These are phyloP conservation scores for Pachycephus smyrnensis DNA, from an alignment of 2,888 invertebrate genomes.

Conservation along the genomic window DNA sequence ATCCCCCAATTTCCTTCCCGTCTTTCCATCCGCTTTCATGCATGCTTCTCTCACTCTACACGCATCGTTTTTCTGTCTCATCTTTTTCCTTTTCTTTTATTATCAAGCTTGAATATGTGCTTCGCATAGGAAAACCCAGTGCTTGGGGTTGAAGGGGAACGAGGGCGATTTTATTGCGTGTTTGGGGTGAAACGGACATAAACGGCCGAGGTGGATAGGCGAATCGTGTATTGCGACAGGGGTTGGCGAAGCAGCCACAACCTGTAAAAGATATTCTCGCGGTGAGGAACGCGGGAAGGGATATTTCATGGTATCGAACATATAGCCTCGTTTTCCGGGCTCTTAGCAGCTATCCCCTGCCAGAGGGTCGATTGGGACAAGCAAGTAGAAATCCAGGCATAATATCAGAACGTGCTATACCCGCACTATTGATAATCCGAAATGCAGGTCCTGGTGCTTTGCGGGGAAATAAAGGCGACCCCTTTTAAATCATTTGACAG, in stretches of 20 bases:
- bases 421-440: neutral
- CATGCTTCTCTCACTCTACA: neutral
- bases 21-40: neutral
- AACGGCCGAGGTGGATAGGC: slow-evolving; percentile 40
- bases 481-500: neutral
- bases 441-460: neutral
- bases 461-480: neutral
- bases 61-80: neutral
- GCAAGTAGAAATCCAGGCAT: neutral
- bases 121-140: slow-evolving; percentile 52
- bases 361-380: neutral
- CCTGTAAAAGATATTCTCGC: neutral
- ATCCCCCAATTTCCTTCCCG: neutral
- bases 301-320: neutral
- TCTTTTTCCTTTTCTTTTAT: neutral
- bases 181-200: slow-evolving; percentile 54
- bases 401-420: neutral
- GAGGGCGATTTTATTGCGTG: slow-evolving; percentile 60
- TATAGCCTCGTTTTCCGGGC: neutral
- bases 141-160: slow-evolving; percentile 28
- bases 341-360: neutral
- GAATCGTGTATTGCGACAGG: slow-evolving; percentile 36
- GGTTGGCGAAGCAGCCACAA: slow-evolving; percentile 7
- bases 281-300: neutral
- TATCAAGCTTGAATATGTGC: slow-evolving; percentile 52